phyloP scores from a whole-genome alignment of 1,140 invertebrate species.

The Zelostemma sp. region DNA sequence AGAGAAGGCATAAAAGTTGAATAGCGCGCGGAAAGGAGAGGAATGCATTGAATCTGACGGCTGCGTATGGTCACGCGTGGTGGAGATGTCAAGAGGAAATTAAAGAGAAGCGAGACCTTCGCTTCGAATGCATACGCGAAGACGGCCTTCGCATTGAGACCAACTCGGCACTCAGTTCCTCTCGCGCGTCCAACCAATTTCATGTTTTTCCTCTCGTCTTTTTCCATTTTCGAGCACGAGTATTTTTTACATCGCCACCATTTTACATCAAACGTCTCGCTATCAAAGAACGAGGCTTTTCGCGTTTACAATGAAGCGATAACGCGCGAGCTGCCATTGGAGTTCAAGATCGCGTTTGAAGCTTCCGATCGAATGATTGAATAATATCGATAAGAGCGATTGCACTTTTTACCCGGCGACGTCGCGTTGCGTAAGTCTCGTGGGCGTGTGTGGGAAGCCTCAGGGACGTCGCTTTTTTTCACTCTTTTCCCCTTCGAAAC shows the following conservation, averaged over 20 bases:
- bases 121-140: slow-evolving; percentile 25
- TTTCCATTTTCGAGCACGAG: too few relatives aligned
- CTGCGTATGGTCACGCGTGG: slow-evolving; percentile 14
- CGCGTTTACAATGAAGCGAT: too few relatives aligned
- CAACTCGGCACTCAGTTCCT: slow-evolving; percentile 26
- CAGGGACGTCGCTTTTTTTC: slow-evolving; percentile 5
- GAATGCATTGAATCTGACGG: slow-evolving; percentile 7
- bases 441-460: slow-evolving; percentile 4
- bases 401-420: slow-evolving; percentile 7
- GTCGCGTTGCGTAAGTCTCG: slow-evolving; percentile 7
- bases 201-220: not conserved
- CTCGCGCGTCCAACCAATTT: slow-evolving; percentile 3
- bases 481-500: not conserved
- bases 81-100: slow-evolving; percentile 29
- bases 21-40: not conserved
- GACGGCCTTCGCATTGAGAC: slow-evolving; percentile 43
- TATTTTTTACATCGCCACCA: not conserved
- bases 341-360: slow-evolving; percentile 31
- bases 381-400: slow-evolving; percentile 22
- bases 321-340: slow-evolving; percentile 7
- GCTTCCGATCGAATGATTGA: slow-evolving; percentile 12
- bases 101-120: slow-evolving; percentile 44
- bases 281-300: not conserved
- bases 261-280: not conserved
- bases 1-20: too few relatives aligned